Percentiles rank a stretch among this genome's conserved stretches.
Conservation (phyloP, 2,797 vertebrate species). For the Neosilurus mollespiculum region DNA sequence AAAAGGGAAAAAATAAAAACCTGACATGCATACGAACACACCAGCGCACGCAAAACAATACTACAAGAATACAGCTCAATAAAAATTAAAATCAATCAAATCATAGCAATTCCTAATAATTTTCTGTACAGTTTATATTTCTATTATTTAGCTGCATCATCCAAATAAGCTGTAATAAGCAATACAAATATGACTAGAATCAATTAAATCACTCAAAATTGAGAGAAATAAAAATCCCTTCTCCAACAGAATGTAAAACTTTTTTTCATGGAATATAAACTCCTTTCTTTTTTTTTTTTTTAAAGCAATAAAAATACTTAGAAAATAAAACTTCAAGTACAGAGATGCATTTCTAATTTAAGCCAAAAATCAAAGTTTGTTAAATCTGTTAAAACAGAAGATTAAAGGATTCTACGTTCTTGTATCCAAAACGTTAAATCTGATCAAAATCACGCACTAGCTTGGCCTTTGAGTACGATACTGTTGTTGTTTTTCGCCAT, state of each 20-base stretch:
- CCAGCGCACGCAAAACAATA: conserved; percentile 67
- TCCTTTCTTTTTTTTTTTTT: conserved; percentile 54
- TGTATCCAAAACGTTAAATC: not conserved
- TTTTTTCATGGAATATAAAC: conserved; percentile 56
- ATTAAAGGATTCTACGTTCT: conserved; percentile 1
- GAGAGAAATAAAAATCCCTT: conserved; percentile 61
- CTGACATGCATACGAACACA: conserved; percentile 76
- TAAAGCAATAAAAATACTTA: conserved; percentile 55
- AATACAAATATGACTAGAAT: conserved; percentile 67
- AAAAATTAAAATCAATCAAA: conserved; percentile 54
- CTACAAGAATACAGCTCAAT: conserved; percentile 62
- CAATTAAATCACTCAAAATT: conserved; percentile 70
- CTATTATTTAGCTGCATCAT: conserved; percentile 37
- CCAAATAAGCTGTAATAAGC: conserved; percentile 56
- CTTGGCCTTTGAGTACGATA: conserved; percentile 20
- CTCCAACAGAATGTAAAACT: conserved; percentile 63
- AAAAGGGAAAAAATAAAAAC: conserved; percentile 61
- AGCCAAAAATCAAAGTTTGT: conserved; percentile 54
- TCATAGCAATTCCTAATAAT: conserved; percentile 37
- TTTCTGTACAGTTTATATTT: conserved; percentile 60
- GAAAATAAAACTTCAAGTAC: conserved; percentile 57
- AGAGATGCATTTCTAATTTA: conserved; percentile 51
- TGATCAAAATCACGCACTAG: conserved; percentile 36
- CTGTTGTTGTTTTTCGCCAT: not conserved
- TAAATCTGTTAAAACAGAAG: conserved; percentile 21